Percentiles rank a stretch among this genome's conserved stretches.
These are phyloP conservation scores for Augochlorella aurata DNA, from an alignment of 2,888 invertebrate species.

Conservation along the genomic window DNA sequence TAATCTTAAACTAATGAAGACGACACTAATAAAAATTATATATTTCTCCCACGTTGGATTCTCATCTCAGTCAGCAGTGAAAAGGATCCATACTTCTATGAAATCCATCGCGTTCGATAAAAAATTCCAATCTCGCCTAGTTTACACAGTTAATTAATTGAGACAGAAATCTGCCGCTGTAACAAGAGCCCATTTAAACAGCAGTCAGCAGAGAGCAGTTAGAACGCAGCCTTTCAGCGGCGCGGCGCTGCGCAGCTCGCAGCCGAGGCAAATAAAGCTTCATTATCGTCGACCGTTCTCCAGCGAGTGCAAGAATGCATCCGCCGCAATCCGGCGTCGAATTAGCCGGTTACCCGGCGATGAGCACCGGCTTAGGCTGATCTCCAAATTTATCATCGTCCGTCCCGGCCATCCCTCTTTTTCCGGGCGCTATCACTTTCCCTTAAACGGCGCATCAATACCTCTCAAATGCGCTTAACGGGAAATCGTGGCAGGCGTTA, in stretches of 20 bases:
- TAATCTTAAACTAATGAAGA: too few relatives aligned
- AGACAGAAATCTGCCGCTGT: not conserved
- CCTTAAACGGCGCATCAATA: constrained; percentile 57
- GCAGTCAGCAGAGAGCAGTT: not conserved
- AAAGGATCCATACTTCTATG: not conserved
- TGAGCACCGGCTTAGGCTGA: constrained; percentile 46
- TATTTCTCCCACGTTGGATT: too few relatives aligned
- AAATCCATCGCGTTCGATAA: not conserved
- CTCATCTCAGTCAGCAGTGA: too few relatives aligned
- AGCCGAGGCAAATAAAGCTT: not conserved
- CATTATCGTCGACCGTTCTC: not conserved
- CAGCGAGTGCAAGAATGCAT: constrained; percentile 1
- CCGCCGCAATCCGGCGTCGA: not conserved
- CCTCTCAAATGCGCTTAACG: constrained; percentile 55
- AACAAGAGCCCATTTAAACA: not conserved
- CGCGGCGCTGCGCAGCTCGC: not conserved
- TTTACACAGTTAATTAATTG: not conserved
- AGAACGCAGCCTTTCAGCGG: not conserved
- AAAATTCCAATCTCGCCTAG: not conserved
- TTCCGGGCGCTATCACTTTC: constrained; percentile 37
- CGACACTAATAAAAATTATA: too few relatives aligned
- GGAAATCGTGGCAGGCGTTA: constrained; percentile 60
- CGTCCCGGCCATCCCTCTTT: constrained; percentile 34
- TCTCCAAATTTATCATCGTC: constrained; percentile 68
- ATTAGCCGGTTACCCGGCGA: constrained; percentile 38